phyloP scores from a whole-genome alignment of 2,888 invertebrate genomes.

The Hedya salicella region DNA sequence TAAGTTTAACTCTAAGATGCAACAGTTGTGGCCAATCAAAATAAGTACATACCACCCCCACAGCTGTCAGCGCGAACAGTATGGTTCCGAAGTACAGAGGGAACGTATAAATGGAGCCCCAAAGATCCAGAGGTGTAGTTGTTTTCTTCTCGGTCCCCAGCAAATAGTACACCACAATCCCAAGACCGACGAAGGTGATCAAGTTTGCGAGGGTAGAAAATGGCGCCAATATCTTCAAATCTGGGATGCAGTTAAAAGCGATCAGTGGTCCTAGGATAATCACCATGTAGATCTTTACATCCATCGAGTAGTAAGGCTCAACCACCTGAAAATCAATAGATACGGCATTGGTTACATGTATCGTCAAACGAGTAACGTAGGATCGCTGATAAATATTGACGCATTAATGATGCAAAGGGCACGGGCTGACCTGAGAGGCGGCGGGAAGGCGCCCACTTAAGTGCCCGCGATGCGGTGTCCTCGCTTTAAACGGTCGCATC shows the following conservation, averaged over 20 bases:
- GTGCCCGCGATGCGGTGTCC: slow-evolving; percentile 50
- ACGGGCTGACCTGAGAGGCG: slow-evolving; percentile 30
- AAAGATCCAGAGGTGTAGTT: slow-evolving; percentile 75
- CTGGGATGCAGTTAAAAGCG: slow-evolving; percentile 89
- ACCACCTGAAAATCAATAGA: slow-evolving; percentile 71
- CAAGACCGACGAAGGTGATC: slow-evolving; percentile 90
- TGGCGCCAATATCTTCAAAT: slow-evolving; percentile 92
- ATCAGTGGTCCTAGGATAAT: slow-evolving; percentile 88
- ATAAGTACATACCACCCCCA: slow-evolving; percentile 87
- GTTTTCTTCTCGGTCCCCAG: slow-evolving; percentile 81
- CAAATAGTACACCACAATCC: slow-evolving; percentile 90
- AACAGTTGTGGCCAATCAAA: background rate
- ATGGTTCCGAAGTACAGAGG: slow-evolving; percentile 96
- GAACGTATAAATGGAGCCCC: slow-evolving; percentile 74
- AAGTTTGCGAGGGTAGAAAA: slow-evolving; percentile 93
- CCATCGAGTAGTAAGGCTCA: slow-evolving; percentile 71
- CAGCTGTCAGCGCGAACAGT: slow-evolving; percentile 94
- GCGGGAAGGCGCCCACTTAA: slow-evolving; percentile 53
- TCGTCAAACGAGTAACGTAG: background rate
- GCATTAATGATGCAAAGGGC: slow-evolving; percentile 38
- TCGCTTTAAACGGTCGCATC: slow-evolving; percentile 34
- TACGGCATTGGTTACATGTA: slow-evolving; percentile 13
- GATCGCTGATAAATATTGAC: slow-evolving; percentile 37
- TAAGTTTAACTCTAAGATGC: too few relatives aligned
- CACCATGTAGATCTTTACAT: slow-evolving; percentile 87